phyloP scores from a whole-genome alignment of 2,113 vertebrate genomes.

The Empidonax alnorum region DNA sequence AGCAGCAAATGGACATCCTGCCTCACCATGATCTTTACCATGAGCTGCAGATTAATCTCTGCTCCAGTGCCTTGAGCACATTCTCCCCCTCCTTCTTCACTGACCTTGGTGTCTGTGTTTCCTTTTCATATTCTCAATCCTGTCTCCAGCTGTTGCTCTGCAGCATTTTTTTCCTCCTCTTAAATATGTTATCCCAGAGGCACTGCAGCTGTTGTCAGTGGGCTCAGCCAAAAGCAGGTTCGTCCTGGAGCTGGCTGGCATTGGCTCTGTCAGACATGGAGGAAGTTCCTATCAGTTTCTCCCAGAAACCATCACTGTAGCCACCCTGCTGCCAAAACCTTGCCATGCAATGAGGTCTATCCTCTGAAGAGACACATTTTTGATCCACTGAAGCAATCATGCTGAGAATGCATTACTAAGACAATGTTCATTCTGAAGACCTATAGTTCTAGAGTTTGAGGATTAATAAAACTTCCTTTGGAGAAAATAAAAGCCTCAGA shows the following conservation, averaged over 20 bases:
- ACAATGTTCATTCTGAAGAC: background rate
- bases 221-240: fast-evolving
- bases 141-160: background rate
- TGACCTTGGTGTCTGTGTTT: background rate
- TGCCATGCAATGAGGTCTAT: background rate
- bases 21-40: background rate
- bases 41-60: background rate
- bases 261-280: background rate
- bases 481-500: background rate
- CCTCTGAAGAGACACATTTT: background rate
- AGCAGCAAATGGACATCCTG: background rate
- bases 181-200: background rate
- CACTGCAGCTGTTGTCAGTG: fast-evolving
- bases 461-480: background rate
- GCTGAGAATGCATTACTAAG: background rate
- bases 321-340: background rate
- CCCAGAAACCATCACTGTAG: background rate
- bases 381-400: background rate
- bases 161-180: background rate
- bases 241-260: fast-evolving
- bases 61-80: fast-evolving
- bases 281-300: background rate
- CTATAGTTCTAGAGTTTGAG: background rate
- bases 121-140: background rate
- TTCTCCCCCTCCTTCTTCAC: background rate